Evolutionary conservation across 2,797 vertebrate genomes (phyloP).

Genomic region (Enteromius afrohamiltoni): DNA sequence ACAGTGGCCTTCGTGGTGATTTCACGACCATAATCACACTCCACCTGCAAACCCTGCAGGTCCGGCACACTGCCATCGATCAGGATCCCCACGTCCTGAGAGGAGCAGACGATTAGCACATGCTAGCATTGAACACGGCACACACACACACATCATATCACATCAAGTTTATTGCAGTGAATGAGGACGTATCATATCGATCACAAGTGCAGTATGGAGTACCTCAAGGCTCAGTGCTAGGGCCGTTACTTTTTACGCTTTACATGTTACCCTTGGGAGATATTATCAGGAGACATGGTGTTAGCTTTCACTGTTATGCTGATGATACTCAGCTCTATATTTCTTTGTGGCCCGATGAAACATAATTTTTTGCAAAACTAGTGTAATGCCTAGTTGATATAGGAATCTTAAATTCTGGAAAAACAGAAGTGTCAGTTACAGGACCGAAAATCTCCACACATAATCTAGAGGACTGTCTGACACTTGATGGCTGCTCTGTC

Average conservation of each 20-base stretch:
- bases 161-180: not conserved
- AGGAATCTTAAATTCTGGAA: too few species aligned
- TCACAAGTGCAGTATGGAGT: not conserved
- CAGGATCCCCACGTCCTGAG: slow-evolving; percentile 89
- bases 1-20: slow-evolving; percentile 83
- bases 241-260: not conserved
- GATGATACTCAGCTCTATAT: not conserved
- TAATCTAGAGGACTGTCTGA: too few species aligned
- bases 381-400: too few species aligned
- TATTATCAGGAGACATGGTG: not conserved
- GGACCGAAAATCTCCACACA: too few species aligned
- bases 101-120: slow-evolving; percentile 1
- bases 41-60: slow-evolving; percentile 84
- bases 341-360: too few species aligned
- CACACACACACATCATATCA: not conserved
- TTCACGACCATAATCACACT: slow-evolving; percentile 86
- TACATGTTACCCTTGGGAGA: too few species aligned
- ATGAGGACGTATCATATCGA: not conserved
- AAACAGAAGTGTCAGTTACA: too few species aligned
- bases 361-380: too few species aligned
- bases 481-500: too few species aligned
- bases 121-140: not conserved
- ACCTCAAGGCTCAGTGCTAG: not conserved
- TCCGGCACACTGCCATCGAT: slow-evolving; percentile 92
- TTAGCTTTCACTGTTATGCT: too few species aligned